Conservation (phyloP, 2,888 invertebrate species). For the Actias luna region DNA sequence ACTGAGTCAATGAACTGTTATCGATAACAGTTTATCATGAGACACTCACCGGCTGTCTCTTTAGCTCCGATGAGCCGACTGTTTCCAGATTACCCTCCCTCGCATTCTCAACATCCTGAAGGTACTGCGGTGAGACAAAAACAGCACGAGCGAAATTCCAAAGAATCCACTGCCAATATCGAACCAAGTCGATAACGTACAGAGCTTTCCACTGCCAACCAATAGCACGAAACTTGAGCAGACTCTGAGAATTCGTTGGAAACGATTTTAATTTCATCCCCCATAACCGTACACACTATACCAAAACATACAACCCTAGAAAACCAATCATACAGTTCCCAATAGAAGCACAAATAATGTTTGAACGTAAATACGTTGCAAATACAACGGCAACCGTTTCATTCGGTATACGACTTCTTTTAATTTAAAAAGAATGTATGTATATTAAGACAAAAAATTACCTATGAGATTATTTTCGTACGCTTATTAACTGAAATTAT, state of each 20-base stretch:
- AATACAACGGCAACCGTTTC: no score
- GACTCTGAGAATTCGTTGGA: constrained; percentile 43
- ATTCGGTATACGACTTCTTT: no score
- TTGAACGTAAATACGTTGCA: no score
- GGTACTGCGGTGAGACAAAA: constrained; percentile 35
- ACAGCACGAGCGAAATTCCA: constrained; percentile 41
- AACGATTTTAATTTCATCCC: constrained; percentile 20
- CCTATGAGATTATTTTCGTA: no score
- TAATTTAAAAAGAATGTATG: no score
- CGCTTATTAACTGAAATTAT: no score
- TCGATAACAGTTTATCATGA: not conserved
- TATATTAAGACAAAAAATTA: no score
- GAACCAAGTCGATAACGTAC: constrained; percentile 43
- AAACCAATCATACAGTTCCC: not conserved
- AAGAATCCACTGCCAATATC: constrained; percentile 47
- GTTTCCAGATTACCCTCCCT: constrained; percentile 18
- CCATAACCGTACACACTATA: not conserved
- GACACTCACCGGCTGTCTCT: constrained; percentile 27
- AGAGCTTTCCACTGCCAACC: constrained; percentile 47
- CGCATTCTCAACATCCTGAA: constrained; percentile 23
- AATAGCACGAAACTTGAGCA: constrained; percentile 38
- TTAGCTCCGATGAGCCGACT: constrained; percentile 11
- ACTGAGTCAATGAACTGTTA: not conserved
- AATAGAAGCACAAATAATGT: constrained; percentile 4
- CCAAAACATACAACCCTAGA: no score